phyloP scores from a whole-genome alignment of 2,797 vertebrate genomes.

The Coluber constrictor region DNA sequence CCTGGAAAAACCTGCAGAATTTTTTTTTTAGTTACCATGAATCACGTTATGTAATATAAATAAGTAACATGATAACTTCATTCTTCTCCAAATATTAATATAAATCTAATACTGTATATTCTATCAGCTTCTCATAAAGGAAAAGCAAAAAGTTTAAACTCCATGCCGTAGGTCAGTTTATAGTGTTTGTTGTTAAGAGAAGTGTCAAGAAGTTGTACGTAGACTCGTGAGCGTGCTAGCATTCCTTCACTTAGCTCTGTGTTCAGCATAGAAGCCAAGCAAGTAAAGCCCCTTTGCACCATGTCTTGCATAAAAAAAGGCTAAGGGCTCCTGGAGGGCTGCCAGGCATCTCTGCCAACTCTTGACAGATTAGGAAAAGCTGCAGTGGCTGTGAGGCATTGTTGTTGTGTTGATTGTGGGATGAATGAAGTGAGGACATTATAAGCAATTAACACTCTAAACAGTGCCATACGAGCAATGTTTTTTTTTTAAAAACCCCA shows the following conservation, averaged over 20 bases:
- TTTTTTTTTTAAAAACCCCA: neutral
- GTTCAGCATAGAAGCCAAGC: neutral
- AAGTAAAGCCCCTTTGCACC: neutral
- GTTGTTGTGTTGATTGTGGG: neutral
- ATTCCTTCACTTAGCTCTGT: neutral
- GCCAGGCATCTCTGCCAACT: neutral
- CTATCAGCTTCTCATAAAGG: neutral
- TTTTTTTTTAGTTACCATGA: neutral
- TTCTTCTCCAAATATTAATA: neutral
- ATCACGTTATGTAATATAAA: neutral
- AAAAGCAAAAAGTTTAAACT: neutral
- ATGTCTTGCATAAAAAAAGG: neutral
- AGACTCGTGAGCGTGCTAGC: neutral
- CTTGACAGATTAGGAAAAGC: neutral
- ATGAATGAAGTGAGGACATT: neutral
- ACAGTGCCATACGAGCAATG: neutral
- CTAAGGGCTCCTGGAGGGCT: neutral
- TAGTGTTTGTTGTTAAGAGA: neutral
- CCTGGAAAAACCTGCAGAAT: neutral
- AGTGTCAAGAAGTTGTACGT: neutral
- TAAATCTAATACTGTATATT: neutral
- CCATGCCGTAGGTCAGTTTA: no score
- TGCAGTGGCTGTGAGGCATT: neutral
- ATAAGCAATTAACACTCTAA: neutral
- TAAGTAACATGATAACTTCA: neutral